Evolutionary conservation across 92 coral and sea anemone species (phyloP), one percentile per base, ranked within the genome.

Genomic region (Anthopleura xanthogrammica): DNA sequence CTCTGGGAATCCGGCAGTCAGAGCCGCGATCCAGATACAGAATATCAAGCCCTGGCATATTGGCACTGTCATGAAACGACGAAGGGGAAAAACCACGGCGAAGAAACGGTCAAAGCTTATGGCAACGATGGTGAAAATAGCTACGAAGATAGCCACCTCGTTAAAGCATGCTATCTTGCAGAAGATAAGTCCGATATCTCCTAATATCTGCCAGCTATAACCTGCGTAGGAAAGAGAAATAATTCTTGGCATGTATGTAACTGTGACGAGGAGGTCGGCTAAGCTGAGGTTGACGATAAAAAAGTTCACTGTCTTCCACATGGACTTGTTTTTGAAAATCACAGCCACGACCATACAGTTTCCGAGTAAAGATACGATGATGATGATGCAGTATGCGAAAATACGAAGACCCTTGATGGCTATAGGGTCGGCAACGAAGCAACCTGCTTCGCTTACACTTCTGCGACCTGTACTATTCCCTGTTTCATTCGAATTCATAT

Each of bases 201-300:
- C 97, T 4, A 41, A 41, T 7, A 93, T 79, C 20, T 79, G 89
- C 97, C 97, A 93, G 16, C 55, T 80, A 50, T 86, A 93, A 39
- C 97, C 94, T 16, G 86, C 76, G 13, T 76, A 90, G 46, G 86
- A 75, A 17, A 88, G 72, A 0, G 94, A 79, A 12, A 89, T 80
- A 0, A 81, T 83, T 12, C 97, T 87, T 3, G 94, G 92, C 97
- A 93, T 93, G 86, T 91, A 93, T 2, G 75, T 66, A 17, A 80
- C 22, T 1, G 97, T 93, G 60, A 91, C 88, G 4, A 93, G 74
- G 16, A 91, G 79, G 42, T 88, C 91, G 7, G 97, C 94, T 19
- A 80, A 77, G 57, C 92, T 85, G 90, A 90, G 89, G 29, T 93
- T 93, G 76, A 91, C 92, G 71, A 93, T 93, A 75, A 93, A 93